Conservation (phyloP, 2,888 invertebrate species). For the Drosophila birchii region DNA sequence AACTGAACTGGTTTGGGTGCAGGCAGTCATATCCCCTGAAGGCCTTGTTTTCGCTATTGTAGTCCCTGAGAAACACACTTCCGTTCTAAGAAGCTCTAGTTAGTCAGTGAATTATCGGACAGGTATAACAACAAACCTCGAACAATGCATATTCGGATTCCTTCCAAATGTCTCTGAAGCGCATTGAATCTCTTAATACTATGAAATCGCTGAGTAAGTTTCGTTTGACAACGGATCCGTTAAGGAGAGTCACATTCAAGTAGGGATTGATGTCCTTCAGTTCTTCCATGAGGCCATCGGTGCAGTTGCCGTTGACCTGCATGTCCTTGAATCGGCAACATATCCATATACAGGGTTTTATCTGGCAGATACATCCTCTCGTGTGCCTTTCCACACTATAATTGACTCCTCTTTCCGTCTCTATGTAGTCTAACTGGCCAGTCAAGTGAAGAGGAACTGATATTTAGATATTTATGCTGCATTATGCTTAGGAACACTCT, state of each 20-base stretch:
- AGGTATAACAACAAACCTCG: background rate
- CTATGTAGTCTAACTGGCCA: background rate
- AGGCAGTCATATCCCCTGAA: background rate
- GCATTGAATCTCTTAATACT: background rate
- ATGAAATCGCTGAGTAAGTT: background rate
- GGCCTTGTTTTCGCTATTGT: background rate
- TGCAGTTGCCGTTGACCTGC: background rate
- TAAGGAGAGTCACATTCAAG: background rate
- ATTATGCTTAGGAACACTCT: background rate
- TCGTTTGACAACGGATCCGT: background rate
- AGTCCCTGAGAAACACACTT: background rate
- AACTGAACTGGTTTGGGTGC: background rate
- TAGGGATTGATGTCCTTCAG: background rate
- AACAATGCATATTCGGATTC: background rate
- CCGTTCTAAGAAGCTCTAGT: background rate
- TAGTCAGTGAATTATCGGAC: background rate
- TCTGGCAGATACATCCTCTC: background rate
- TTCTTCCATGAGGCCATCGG: background rate
- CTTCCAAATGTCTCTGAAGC: background rate
- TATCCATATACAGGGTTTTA: background rate
- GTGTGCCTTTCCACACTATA: background rate
- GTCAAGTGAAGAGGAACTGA: background rate
- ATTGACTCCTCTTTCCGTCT: background rate
- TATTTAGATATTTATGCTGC: background rate
- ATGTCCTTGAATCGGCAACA: conserved; percentile 1